A percentile compares a stretch with the other conserved stretches of the same genome.
phyloP scores from a whole-genome alignment of 2,113 vertebrate genomes.

The Nothoprocta perdicaria region DNA sequence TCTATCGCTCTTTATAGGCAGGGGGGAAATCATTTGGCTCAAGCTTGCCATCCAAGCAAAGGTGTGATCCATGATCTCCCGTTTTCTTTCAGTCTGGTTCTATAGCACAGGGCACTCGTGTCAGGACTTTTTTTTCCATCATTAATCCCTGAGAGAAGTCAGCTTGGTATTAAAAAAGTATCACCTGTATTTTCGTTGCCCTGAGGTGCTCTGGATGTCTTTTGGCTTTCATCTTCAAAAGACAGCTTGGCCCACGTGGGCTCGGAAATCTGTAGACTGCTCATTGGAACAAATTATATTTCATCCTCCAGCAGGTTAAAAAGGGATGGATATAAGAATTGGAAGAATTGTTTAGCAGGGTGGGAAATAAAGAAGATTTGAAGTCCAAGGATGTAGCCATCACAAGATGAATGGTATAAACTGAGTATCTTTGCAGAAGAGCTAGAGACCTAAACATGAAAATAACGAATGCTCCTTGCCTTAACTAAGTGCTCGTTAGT shows the following conservation, averaged over 20 bases:
- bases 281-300: conserved; percentile 64
- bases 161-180: conserved; percentile 44
- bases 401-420: conserved; percentile 39
- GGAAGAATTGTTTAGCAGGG: conserved; percentile 26
- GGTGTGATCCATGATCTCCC: conserved; percentile 10
- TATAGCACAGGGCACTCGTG: conserved; percentile 8
- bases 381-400: neutral
- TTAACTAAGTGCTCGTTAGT: neutral
- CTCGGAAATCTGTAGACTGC: conserved; percentile 52
- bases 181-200: conserved; percentile 55
- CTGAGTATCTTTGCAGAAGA: neutral
- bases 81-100: neutral
- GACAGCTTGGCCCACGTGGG: conserved; percentile 44
- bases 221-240: conserved; percentile 66
- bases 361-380: conserved; percentile 47
- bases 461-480: neutral
- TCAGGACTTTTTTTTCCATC: conserved; percentile 20
- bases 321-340: conserved; percentile 39
- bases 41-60: neutral
- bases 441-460: neutral
- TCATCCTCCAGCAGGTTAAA: conserved; percentile 53
- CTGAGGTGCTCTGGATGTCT: conserved; percentile 31
- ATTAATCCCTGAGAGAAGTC: conserved; percentile 57
- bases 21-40: conserved; percentile 18
- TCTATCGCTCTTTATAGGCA: conserved; percentile 4